Percentiles rank a stretch among this genome's conserved stretches.
phyloP scores from a whole-genome alignment of 2,888 invertebrate genomes.

The Eilema depressum region DNA sequence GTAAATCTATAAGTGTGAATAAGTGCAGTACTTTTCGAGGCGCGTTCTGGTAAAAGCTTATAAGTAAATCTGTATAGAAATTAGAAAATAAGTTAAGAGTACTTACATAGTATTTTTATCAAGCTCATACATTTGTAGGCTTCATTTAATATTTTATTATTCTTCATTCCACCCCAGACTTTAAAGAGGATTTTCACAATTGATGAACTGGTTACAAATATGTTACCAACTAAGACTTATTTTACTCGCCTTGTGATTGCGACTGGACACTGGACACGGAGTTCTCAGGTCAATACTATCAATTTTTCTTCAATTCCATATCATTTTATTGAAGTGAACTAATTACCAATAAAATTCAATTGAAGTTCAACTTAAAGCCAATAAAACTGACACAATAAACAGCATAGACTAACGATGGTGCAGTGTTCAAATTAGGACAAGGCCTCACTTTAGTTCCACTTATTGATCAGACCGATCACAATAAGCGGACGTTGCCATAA shows the following conservation, averaged over 20 bases:
- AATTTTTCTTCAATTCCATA: not conserved
- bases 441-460: slow-evolving; percentile 67
- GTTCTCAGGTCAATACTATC: not conserved
- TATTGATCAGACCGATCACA: slow-evolving; percentile 74
- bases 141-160: too few species aligned
- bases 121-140: not conserved
- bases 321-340: not conserved
- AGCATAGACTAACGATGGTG: slow-evolving; percentile 42
- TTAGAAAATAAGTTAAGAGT: not conserved
- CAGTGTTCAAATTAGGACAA: slow-evolving; percentile 70
- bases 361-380: not conserved
- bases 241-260: too few species aligned
- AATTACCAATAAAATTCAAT: slow-evolving; percentile 4
- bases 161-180: not conserved
- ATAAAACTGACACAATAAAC: slow-evolving; percentile 19
- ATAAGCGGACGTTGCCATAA: slow-evolving; percentile 82
- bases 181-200: not conserved
- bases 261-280: not conserved
- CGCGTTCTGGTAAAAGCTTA: not conserved
- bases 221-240: too few species aligned
- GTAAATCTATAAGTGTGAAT: too few species aligned
- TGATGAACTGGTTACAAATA: too few species aligned
- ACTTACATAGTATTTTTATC: not conserved
- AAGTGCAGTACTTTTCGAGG: too few species aligned
- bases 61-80: too few species aligned